phyloP scores from a whole-genome alignment of 2,888 invertebrate genomes.

The Argyresthia albistria region DNA sequence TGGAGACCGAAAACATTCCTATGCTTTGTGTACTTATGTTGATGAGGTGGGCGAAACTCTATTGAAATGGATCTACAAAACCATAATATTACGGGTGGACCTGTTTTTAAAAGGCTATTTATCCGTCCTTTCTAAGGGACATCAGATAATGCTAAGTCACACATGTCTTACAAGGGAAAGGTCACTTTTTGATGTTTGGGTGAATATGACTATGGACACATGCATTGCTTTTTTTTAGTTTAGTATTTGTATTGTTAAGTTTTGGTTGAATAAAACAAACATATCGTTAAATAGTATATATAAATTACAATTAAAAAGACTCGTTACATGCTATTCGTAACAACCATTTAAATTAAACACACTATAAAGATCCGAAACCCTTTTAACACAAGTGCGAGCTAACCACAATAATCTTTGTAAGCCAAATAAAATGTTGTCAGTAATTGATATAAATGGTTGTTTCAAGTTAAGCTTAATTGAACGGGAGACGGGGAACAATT shows the following conservation, averaged over 20 bases:
- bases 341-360: conserved; percentile 28
- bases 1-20: conserved; percentile 41
- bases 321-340: conserved; percentile 19
- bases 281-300: conserved; percentile 9
- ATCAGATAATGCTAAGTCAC: conserved; percentile 50
- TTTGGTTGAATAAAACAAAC: too few species aligned
- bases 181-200: conserved; percentile 4
- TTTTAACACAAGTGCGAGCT: conserved; percentile 22
- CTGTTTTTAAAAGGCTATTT: conserved; percentile 60
- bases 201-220: neutral
- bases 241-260: too few species aligned
- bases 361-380: conserved; percentile 55
- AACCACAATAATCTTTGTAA: conserved; percentile 53
- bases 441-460: conserved; percentile 70
- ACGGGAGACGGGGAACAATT: conserved; percentile 32
- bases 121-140: conserved; percentile 45
- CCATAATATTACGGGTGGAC: conserved; percentile 57
- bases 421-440: conserved; percentile 56
- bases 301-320: conserved; percentile 46
- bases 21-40: conserved; percentile 61
- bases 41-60: conserved; percentile 68
- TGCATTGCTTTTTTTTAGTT: neutral
- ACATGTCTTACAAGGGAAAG: neutral
- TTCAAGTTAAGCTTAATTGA: conserved; percentile 63
- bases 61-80: conserved; percentile 60